Evolutionary conservation across 2,797 vertebrate species (phyloP), one percentile per base, ranked within the genome.

Genomic region (Myotis pilosus): DNA sequence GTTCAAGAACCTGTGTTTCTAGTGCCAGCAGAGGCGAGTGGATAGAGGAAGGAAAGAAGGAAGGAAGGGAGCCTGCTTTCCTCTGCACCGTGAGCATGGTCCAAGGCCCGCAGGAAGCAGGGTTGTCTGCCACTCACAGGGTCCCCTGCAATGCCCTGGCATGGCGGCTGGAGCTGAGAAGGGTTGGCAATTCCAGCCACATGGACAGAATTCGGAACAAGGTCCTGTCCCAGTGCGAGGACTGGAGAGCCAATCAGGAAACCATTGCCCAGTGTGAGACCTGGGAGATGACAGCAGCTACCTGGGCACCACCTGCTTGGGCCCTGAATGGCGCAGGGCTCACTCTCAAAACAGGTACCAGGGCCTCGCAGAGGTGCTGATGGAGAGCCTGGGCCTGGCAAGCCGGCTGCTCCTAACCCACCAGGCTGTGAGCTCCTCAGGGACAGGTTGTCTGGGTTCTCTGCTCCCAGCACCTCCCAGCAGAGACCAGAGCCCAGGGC

Each of bases 231-330:
- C 12, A 11, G 15, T 10, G n/a, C 33, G 36, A 10, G n/a, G 6
- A 16, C 78, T 69, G 1, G 33, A 30, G 71, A 78, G 33, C 22
- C 36, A 22, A 16, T 23, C 6, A 3, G 22, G 28, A 66, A 64
- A 60, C 6, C 0, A 0, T 47, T 5, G n/a, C n/a, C 4, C 23
- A 16, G 1, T 2, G 60, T 17, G 38, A 72, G 17, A 4, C n/a
- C 57, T 1, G 1, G 79, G 28, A 69, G 44, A 23, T 53, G 38
- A 12, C 33, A 49, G 15, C 0, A 49, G 16, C 30, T 81, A 3
- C 36, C 72, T 44, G 30, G n/a, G 47, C 6, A 12, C 10, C 8
- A 6, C 44, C 17, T 38, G 5, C 25, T 28, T 80, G 66, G 41
- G 49, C 7, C 1, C 20, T 3, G 11, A 13, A 2, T 8, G n/a